Evolutionary conservation across 2,113 vertebrate species (phyloP).

Genomic region (Motacilla tschutschensis): DNA sequence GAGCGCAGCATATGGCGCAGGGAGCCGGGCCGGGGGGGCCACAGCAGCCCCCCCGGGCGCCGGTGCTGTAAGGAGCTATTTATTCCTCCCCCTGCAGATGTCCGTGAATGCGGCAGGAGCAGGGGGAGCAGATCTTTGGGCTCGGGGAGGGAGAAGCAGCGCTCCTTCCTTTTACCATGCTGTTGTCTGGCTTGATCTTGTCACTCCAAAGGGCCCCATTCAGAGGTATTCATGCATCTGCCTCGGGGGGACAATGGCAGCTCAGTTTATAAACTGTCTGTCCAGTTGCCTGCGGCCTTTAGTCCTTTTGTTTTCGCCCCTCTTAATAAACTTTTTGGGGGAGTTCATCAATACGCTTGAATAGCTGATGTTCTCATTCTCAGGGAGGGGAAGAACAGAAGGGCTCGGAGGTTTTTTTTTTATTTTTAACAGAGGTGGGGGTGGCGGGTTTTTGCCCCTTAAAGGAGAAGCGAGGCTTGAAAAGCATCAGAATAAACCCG

Average conservation of each 20-base stretch:
- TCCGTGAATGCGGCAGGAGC: conserved; percentile 89
- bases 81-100: conserved; percentile 85
- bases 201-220: conserved; percentile 96
- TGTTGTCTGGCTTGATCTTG: conserved; percentile 97
- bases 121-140: conserved; percentile 71
- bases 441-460: not conserved
- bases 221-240: conserved; percentile 96
- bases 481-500: conserved; percentile 74
- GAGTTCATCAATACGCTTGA: conserved; percentile 99
- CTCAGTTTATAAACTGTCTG: conserved; percentile 96
- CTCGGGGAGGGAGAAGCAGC: conserved; percentile 72
- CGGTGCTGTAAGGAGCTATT: conserved; percentile 65
- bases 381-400: conserved; percentile 88
- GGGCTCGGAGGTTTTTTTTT: conserved; percentile 62
- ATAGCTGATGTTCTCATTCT: conserved; percentile 93
- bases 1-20: conserved; percentile 70
- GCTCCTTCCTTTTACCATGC: conserved; percentile 85
- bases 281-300: conserved; percentile 86
- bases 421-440: conserved; percentile 20
- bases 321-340: conserved; percentile 99
- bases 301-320: conserved; percentile 89
- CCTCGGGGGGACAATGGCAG: conserved; percentile 89
- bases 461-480: conserved; percentile 26
- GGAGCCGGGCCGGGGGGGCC: not conserved
- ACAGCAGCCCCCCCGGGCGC: not conserved